These are phyloP conservation scores for Drosophila macrospina DNA, from an alignment of 2,888 invertebrate species.

Conservation along the genomic window DNA sequence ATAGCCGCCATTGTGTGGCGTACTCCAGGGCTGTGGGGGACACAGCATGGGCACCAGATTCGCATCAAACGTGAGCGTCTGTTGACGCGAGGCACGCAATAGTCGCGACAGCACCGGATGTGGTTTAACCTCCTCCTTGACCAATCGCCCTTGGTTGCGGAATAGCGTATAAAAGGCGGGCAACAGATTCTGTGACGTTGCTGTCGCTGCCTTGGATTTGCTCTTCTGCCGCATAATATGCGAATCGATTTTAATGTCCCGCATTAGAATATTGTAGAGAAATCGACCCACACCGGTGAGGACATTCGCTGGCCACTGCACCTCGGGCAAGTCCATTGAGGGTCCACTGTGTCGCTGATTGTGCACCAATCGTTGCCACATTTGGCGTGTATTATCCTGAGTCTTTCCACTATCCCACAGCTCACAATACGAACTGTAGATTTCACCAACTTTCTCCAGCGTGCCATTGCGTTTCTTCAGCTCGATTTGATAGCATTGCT, in stretches of 20 bases:
- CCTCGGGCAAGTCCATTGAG: conserved; percentile 87
- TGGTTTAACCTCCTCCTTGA: conserved; percentile 92
- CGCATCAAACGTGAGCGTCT: conserved; percentile 90
- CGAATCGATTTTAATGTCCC: conserved; percentile 93
- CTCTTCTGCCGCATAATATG: conserved; percentile 88
- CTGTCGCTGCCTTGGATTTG: conserved; percentile 79
- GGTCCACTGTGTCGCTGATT: conserved; percentile 86
- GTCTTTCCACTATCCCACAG: conserved; percentile 87
- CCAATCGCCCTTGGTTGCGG: conserved; percentile 88
- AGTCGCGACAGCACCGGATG: conserved; percentile 91
- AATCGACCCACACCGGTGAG: conserved; percentile 91
- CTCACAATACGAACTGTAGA: conserved; percentile 89
- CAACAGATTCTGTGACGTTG: conserved; percentile 86
- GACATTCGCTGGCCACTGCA: conserved; percentile 89
- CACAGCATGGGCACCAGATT: conserved; percentile 91
- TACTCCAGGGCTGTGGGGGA: conserved; percentile 95
- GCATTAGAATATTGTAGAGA: conserved; percentile 93
- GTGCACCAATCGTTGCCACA: conserved; percentile 90
- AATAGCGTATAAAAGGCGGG: conserved; percentile 93
- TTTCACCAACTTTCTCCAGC: conserved; percentile 88
- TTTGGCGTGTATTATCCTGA: conserved; percentile 88
- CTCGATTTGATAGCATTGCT: conserved; percentile 88
- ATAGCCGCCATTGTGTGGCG: conserved; percentile 90
- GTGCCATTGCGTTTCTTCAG: conserved; percentile 89
- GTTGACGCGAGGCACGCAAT: conserved; percentile 89